Percentiles rank a stretch among this genome's conserved stretches.
Evolutionary conservation across 2,888 invertebrate species (phyloP).

Genomic region (Agonopterix heracliana): DNA sequence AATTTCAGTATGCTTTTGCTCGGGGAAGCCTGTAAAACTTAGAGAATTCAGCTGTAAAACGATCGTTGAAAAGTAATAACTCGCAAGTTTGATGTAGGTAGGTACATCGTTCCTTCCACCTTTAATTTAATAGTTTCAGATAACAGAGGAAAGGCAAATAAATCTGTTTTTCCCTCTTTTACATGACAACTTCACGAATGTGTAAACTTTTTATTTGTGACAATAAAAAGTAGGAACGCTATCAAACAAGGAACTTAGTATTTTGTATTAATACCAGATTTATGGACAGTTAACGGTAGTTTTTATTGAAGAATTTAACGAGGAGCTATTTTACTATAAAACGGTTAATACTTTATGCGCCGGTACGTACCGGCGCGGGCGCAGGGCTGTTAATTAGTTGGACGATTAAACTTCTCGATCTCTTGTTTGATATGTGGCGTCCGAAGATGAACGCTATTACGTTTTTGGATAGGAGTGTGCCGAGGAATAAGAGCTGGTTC

Average conservation of each 20-base stretch:
- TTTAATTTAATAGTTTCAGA: not conserved
- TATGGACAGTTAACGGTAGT: slow-evolving; percentile 35
- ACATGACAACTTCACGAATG: slow-evolving; percentile 12
- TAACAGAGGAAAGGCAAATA: slow-evolving; percentile 1
- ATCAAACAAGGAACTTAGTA: too few relatives aligned
- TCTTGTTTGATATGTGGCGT: slow-evolving; percentile 29
- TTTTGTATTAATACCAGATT: slow-evolving; percentile 48
- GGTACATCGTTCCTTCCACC: too few relatives aligned
- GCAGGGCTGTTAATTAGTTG: slow-evolving; percentile 54
- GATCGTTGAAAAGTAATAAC: too few relatives aligned
- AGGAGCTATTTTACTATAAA: slow-evolving; percentile 6
- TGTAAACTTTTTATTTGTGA: slow-evolving; percentile 23
- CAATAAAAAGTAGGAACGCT: slow-evolving; percentile 17
- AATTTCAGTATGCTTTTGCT: too few relatives aligned
- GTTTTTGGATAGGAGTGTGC: too few relatives aligned
- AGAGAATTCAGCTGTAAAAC: too few relatives aligned
- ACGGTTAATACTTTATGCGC: slow-evolving; percentile 4
- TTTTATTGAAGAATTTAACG: slow-evolving; percentile 9
- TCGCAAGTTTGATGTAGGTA: too few relatives aligned
- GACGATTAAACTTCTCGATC: slow-evolving; percentile 45
- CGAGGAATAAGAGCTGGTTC: too few relatives aligned
- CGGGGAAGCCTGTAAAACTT: too few relatives aligned
- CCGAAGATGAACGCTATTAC: too few relatives aligned
- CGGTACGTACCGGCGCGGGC: not conserved
- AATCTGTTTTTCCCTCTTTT: slow-evolving; percentile 8